Conservation (phyloP, 2,113 vertebrate genomes). For the cattle (Bos taurus) region ARS-UCD2.0 NC_037328.1:112616501-112617000, state of each 20-base stretch:
- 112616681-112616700: not conserved
- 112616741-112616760: not conserved
- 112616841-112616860: not conserved
- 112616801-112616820: not conserved
- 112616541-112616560: not conserved
- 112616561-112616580: not conserved
- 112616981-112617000: not conserved
- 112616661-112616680: not conserved
- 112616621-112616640: not conserved
- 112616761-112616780: not conserved
- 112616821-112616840: not conserved
- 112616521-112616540: not conserved
- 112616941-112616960: not conserved
- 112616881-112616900: not conserved
- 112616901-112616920: not conserved
- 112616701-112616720: not conserved
- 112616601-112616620: not conserved
- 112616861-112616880: not conserved
- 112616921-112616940: not conserved
- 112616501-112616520: not conserved
- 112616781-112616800: not conserved
- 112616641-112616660: not conserved
- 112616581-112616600: too few species aligned
- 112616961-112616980: not conserved
- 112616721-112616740: not conserved